Conservation (phyloP, 2,888 invertebrate genomes). For the Standfussiana lucernea region DNA sequence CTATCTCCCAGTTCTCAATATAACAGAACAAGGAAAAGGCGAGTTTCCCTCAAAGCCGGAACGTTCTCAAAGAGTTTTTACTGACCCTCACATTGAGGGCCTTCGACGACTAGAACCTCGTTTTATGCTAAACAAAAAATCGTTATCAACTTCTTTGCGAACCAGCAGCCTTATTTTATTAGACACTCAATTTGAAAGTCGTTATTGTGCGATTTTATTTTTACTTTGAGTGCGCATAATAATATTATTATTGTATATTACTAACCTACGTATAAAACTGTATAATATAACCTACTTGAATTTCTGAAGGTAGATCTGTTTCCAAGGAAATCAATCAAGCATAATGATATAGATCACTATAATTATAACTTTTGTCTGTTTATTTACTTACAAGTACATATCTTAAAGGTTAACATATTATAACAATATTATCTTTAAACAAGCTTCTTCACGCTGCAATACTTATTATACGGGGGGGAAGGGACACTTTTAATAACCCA, state of each 20-base stretch:
- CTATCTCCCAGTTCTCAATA: slow-evolving; percentile 37
- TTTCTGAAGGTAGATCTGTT: slow-evolving; percentile 15
- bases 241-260: slow-evolving; percentile 4
- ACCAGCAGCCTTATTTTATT: slow-evolving; percentile 40
- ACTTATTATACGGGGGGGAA: too few species aligned
- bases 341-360: not conserved
- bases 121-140: slow-evolving; percentile 65
- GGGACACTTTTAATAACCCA: too few species aligned
- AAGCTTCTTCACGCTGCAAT: too few species aligned
- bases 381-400: not conserved
- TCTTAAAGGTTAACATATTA: not conserved
- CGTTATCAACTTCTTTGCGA: slow-evolving; percentile 46
- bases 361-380: not conserved
- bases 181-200: slow-evolving; percentile 55
- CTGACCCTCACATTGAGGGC: slow-evolving; percentile 43
- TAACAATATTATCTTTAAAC: not conserved
- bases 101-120: slow-evolving; percentile 42
- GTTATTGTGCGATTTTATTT: slow-evolving; percentile 35
- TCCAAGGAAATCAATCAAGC: slow-evolving; percentile 7
- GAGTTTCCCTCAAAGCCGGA: slow-evolving; percentile 47
- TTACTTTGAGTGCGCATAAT: slow-evolving; percentile 25
- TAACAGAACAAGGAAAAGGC: slow-evolving; percentile 36
- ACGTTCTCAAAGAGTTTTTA: slow-evolving; percentile 61
- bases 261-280: not conserved
- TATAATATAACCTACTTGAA: not conserved